Evolutionary conservation across 2,888 invertebrate species (phyloP).

Genomic region (Rutpela maculata): DNA sequence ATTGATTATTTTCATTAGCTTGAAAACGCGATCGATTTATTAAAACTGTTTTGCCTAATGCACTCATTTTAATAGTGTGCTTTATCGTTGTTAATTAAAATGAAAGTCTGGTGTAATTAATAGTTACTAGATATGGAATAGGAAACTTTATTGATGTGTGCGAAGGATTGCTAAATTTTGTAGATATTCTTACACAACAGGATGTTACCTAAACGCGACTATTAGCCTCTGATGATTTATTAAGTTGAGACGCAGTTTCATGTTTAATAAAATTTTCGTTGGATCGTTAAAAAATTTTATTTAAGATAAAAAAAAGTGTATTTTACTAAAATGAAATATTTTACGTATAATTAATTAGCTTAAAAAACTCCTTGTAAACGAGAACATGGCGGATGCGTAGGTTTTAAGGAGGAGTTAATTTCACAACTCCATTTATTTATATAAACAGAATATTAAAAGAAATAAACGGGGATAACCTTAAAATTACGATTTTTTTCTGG

Average conservation of each 20-base stretch:
- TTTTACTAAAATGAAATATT: neutral
- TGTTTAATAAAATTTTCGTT: constrained; percentile 12
- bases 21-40: constrained; percentile 2
- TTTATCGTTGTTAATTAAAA: constrained; percentile 21
- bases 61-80: neutral
- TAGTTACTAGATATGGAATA: neutral
- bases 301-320: neutral
- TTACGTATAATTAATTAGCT: neutral
- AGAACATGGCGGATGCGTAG: neutral
- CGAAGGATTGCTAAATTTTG: neutral
- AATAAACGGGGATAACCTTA: too few relatives aligned
- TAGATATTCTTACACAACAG: constrained; percentile 16
- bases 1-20: too few relatives aligned
- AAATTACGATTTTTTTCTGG: too few relatives aligned
- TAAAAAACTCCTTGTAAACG: neutral
- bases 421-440: too few relatives aligned
- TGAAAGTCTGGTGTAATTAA: neutral
- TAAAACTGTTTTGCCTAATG: neutral
- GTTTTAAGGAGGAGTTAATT: neutral
- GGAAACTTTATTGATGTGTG: constrained; percentile 6
- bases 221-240: constrained; percentile 9
- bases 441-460: too few relatives aligned
- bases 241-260: neutral
- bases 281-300: too few relatives aligned
- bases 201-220: constrained; percentile 15